Evolutionary conservation across 1,140 invertebrate species (phyloP).

Genomic region (Heliconius himera): DNA sequence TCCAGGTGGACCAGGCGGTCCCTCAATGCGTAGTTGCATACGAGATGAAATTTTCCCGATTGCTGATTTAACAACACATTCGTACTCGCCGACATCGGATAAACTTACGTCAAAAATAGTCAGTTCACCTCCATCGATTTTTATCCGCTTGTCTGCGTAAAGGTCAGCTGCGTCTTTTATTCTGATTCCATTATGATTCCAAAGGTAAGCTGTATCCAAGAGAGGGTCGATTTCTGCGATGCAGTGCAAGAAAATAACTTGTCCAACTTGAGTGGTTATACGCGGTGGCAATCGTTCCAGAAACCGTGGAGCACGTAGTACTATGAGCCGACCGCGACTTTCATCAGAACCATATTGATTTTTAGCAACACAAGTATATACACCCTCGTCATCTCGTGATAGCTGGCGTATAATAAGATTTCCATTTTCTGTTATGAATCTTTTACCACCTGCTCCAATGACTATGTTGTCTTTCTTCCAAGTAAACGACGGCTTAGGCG

Average conservation of each 20-base stretch:
- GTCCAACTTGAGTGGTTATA: slow-evolving; percentile 86
- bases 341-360: slow-evolving; percentile 92
- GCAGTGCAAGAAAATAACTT: slow-evolving; percentile 89
- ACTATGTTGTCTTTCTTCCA: slow-evolving; percentile 96
- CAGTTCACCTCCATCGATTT: slow-evolving; percentile 87
- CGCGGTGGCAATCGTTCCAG: slow-evolving; percentile 85
- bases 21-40: slow-evolving; percentile 88
- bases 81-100: slow-evolving; percentile 93
- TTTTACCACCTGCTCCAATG: slow-evolving; percentile 89
- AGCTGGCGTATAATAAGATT: slow-evolving; percentile 94
- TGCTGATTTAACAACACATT: slow-evolving; percentile 93
- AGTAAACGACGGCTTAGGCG: slow-evolving; percentile 92
- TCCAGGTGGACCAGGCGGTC: slow-evolving; percentile 92
- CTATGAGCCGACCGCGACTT: slow-evolving; percentile 90
- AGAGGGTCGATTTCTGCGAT: slow-evolving; percentile 90
- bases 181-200: slow-evolving; percentile 93
- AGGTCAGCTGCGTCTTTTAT: slow-evolving; percentile 85
- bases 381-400: slow-evolving; percentile 92
- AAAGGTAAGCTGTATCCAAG: slow-evolving; percentile 94
- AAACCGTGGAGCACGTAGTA: slow-evolving; percentile 89
- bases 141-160: slow-evolving; percentile 74
- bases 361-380: slow-evolving; percentile 93
- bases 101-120: slow-evolving; percentile 92
- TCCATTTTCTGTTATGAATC: slow-evolving; percentile 91
- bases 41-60: slow-evolving; percentile 90